phyloP scores from a whole-genome alignment of 1,140 invertebrate genomes.

The Apis laboriosa region DNA sequence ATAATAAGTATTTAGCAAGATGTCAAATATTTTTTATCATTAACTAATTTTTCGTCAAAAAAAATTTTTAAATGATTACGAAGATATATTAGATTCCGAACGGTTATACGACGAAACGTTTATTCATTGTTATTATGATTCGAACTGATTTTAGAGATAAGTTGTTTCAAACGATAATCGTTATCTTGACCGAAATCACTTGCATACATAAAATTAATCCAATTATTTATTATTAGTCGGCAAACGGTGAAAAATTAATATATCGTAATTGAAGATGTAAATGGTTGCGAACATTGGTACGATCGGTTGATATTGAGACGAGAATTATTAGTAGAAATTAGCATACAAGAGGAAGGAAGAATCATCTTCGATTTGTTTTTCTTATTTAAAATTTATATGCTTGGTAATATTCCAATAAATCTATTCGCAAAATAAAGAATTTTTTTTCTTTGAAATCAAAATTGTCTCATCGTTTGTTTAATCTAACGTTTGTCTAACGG shows the following conservation, averaged over 20 bases:
- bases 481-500: neutral
- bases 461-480: neutral
- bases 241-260: neutral
- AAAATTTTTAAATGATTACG: neutral
- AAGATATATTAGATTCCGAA: neutral
- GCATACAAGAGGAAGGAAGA: slow-evolving; percentile 28
- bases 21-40: neutral
- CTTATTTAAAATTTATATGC: slow-evolving; percentile 31
- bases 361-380: slow-evolving; percentile 20
- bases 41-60: neutral
- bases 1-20: neutral
- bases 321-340: slow-evolving; percentile 26
- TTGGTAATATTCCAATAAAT: slow-evolving; percentile 32
- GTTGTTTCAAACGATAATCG: slow-evolving; percentile 10
- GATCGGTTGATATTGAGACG: slow-evolving; percentile 1
- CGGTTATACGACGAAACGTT: neutral
- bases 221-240: neutral
- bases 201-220: slow-evolving; percentile 10
- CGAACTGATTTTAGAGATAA: slow-evolving; percentile 13
- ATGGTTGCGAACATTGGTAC: slow-evolving; percentile 3
- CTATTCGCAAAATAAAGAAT: slow-evolving; percentile 9
- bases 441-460: slow-evolving; percentile 1
- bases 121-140: neutral
- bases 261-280: slow-evolving; percentile 24
- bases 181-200: neutral